Conservation (phyloP, 1,140 invertebrate genomes). For the Pararge aegeria region DNA sequence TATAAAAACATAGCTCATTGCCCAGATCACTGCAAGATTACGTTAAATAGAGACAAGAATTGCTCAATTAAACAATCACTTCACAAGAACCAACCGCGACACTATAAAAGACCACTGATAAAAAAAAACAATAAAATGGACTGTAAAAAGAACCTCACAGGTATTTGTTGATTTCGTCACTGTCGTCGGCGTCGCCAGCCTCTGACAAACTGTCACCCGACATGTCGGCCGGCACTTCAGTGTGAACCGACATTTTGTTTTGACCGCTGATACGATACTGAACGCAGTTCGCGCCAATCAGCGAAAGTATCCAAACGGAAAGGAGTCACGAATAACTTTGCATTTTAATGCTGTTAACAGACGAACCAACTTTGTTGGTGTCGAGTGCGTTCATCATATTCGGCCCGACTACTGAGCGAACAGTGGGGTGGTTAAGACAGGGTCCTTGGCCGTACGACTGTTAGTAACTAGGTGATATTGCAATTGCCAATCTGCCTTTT, state of each 20-base stretch:
- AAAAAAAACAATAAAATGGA: constrained; percentile 8
- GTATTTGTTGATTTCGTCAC: constrained; percentile 20
- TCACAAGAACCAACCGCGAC: constrained; percentile 2
- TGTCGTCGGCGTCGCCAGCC: not conserved
- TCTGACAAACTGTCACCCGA: constrained; percentile 31
- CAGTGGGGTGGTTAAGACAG: too few species aligned
- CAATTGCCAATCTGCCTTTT: too few species aligned
- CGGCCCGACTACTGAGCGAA: too few species aligned
- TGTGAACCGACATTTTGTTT: constrained; percentile 24
- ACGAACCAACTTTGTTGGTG: not conserved
- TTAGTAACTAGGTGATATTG: too few species aligned
- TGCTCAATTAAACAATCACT: not conserved
- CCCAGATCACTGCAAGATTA: not conserved
- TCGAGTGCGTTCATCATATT: not conserved
- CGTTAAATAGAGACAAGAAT: not conserved
- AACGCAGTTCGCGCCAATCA: constrained; percentile 18
- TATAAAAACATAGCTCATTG: not conserved
- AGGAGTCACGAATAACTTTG: constrained; percentile 26
- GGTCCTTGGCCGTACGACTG: too few species aligned
- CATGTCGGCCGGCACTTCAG: constrained; percentile 21
- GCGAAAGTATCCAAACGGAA: constrained; percentile 34
- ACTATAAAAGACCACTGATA: not conserved
- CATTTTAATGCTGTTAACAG: constrained; percentile 16
- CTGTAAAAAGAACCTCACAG: constrained; percentile 25
- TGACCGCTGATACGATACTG: constrained; percentile 32